These are phyloP conservation scores for Pseudorhiza aurosa DNA, from an alignment of 30 jellyfish, hydroid and myxozoan genomes.

Conservation along the genomic window DNA sequence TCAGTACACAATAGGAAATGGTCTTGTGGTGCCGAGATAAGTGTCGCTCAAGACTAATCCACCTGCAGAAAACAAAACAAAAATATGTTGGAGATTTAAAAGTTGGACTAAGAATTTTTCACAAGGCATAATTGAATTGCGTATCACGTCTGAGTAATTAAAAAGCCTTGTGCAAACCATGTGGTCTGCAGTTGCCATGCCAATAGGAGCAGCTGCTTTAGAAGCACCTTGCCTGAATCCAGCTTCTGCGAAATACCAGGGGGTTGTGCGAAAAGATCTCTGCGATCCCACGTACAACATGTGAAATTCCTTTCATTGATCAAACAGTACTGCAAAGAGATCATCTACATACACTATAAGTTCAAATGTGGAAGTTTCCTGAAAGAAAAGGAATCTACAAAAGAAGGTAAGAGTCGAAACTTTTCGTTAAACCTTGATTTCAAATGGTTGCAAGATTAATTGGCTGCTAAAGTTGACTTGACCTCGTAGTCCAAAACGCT, in stretches of 20 bases:
- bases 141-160: constrained; percentile 19
- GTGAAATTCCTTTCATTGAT: too few species aligned
- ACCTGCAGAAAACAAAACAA: constrained; percentile 16
- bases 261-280: too few species aligned
- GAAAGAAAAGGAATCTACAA: too few species aligned
- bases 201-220: constrained; percentile 38
- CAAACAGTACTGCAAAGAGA: too few species aligned
- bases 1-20: neutral
- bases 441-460: too few species aligned
- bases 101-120: neutral
- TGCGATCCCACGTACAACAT: too few species aligned
- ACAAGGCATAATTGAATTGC: neutral
- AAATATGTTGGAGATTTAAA: neutral
- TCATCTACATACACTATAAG: too few species aligned
- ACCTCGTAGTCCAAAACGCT: too few species aligned
- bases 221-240: neutral
- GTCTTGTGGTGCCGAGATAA: constrained; percentile 1
- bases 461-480: too few species aligned
- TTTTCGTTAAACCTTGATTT: too few species aligned
- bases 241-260: constrained; percentile 2
- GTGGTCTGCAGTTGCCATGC: constrained; percentile 39
- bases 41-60: neutral
- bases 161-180: constrained; percentile 50
- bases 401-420: too few species aligned
- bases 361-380: too few species aligned